Evolutionary conservation across 2,797 vertebrate genomes (phyloP).

Genomic region (Chelidonichthys spinosus): DNA sequence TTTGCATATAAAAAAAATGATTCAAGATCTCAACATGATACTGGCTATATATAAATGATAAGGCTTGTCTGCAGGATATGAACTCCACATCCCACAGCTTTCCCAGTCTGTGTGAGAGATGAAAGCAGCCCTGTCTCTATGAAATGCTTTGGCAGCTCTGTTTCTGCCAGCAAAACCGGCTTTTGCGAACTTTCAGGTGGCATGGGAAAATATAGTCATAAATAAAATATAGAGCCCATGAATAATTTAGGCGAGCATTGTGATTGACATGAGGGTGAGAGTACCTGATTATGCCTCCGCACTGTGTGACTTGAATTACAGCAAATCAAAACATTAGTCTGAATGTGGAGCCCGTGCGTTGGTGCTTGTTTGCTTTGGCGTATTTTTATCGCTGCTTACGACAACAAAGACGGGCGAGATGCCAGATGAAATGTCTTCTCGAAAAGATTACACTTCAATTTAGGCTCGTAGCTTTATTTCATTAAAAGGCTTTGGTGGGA

Average conservation of each 20-base stretch:
- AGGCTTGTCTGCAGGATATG: slow-evolving; percentile 79
- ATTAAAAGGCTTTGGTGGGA: slow-evolving; percentile 36
- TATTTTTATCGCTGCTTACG: slow-evolving; percentile 64
- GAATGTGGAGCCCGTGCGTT: slow-evolving; percentile 42
- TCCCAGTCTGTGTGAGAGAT: slow-evolving; percentile 81
- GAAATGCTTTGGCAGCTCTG: slow-evolving; percentile 81
- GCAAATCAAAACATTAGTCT: slow-evolving; percentile 73
- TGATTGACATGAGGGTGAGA: slow-evolving; percentile 85
- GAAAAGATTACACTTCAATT: slow-evolving; percentile 37
- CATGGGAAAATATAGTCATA: slow-evolving; percentile 86
- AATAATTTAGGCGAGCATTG: slow-evolving; percentile 85
- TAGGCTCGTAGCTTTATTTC: background rate
- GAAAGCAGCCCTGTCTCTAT: slow-evolving; percentile 80
- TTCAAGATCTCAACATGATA: slow-evolving; percentile 75
- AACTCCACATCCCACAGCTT: slow-evolving; percentile 78
- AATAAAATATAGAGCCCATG: slow-evolving; percentile 84
- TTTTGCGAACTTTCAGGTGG: slow-evolving; percentile 83
- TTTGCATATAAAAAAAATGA: slow-evolving; percentile 78
- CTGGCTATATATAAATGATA: slow-evolving; percentile 85
- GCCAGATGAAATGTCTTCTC: slow-evolving; percentile 32
- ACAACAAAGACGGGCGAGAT: slow-evolving; percentile 53
- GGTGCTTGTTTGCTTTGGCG: slow-evolving; percentile 31
- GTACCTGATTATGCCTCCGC: slow-evolving; percentile 80
- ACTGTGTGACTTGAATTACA: slow-evolving; percentile 79
- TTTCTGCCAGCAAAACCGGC: slow-evolving; percentile 77